These are phyloP conservation scores for Halcyon senegalensis DNA, from an alignment of 2,113 vertebrate species.

Conservation along the genomic window DNA sequence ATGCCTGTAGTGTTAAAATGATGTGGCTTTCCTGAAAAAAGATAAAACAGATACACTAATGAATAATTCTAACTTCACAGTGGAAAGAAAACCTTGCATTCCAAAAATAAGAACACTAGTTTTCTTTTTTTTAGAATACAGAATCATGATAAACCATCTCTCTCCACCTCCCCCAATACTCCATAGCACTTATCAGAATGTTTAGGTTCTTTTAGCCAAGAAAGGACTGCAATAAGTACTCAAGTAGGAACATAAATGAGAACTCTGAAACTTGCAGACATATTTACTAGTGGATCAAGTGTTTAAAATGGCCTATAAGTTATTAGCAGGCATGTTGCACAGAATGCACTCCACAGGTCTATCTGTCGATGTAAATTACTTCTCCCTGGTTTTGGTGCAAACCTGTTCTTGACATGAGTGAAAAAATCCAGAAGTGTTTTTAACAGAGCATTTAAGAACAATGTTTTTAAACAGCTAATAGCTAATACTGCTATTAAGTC, in stretches of 20 bases:
- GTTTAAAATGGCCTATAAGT: not conserved
- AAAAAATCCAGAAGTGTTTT: not conserved
- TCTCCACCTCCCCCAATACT: not conserved
- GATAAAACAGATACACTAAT: not conserved
- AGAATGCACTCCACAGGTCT: not conserved
- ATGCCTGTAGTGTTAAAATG: not conserved
- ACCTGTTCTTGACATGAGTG: not conserved
- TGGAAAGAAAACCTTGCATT: not conserved
- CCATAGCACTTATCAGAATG: not conserved
- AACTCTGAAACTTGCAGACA: not conserved
- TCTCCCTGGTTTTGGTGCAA: not conserved
- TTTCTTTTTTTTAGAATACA: not conserved
- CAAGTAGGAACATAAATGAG: not conserved
- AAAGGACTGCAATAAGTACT: not conserved
- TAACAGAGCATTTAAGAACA: not conserved
- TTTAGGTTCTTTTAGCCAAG: not conserved
- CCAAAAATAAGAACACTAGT: not conserved
- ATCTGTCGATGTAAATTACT: not conserved
- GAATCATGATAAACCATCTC: not conserved
- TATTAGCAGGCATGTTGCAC: not conserved
- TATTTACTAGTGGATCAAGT: not conserved
- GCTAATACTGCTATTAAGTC: not conserved
- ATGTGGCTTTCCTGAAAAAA: not conserved
- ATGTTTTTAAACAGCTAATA: not conserved
- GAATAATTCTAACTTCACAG: not conserved